Percentiles rank a stretch among this genome's conserved stretches.
Conservation (phyloP, 2,113 vertebrate species). For the Lucifuga dentata region DNA sequence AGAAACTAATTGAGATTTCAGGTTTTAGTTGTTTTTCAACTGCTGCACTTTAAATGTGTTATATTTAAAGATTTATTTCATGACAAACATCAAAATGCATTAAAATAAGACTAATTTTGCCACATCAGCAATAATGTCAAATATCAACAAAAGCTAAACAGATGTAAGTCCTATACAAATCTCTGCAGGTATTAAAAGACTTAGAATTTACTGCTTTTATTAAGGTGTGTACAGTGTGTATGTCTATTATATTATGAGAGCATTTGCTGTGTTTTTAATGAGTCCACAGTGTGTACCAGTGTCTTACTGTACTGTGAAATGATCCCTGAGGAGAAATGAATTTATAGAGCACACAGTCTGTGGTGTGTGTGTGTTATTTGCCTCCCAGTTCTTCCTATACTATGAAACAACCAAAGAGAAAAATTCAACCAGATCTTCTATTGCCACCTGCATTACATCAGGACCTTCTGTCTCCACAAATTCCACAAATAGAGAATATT, state of each 20-base stretch:
- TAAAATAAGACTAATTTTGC: neutral
- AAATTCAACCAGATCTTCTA: slow-evolving; percentile 21
- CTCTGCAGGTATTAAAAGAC: slow-evolving; percentile 9
- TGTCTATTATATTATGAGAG: slow-evolving; percentile 42
- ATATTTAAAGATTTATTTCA: no score
- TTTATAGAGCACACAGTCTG: slow-evolving; percentile 47
- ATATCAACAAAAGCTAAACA: neutral
- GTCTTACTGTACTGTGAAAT: slow-evolving; percentile 56
- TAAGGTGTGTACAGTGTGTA: slow-evolving; percentile 17
- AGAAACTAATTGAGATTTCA: no score
- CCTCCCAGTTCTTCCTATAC: slow-evolving; percentile 54
- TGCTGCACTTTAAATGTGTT: no score
- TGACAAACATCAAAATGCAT: no score
- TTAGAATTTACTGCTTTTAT: slow-evolving; percentile 45
- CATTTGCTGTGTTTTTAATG: slow-evolving; percentile 56
- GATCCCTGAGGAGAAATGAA: slow-evolving; percentile 62
- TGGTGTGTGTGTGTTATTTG: slow-evolving; percentile 46
- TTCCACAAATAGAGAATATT: neutral
- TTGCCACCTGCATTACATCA: slow-evolving; percentile 36
- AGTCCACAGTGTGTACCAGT: slow-evolving; percentile 40
- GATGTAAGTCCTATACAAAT: slow-evolving; percentile 16
- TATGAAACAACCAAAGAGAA: slow-evolving; percentile 70
- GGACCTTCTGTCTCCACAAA: slow-evolving; percentile 21
- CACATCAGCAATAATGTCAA: slow-evolving; percentile 23
- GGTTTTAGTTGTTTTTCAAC: no score